Evolutionary conservation across 64 coral and sea anemone genomes (phyloP).

Genomic region (Actinia tenebrosa): DNA sequence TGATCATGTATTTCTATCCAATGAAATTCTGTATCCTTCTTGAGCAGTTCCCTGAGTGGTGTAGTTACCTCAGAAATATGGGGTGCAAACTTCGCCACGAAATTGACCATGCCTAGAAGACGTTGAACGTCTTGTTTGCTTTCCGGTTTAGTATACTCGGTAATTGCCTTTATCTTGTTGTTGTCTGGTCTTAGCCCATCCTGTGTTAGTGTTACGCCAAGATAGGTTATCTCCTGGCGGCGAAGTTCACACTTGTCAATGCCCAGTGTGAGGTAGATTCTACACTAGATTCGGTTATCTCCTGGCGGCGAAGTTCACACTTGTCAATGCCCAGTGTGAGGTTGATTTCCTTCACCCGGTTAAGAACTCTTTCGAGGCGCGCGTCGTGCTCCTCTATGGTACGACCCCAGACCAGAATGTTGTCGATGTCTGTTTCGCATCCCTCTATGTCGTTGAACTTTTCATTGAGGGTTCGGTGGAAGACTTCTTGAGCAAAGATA

Average conservation of each 20-base stretch:
- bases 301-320: background rate
- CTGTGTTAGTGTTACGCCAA: slow-evolving; percentile 33
- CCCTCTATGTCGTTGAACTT: slow-evolving; percentile 24
- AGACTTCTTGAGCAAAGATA: slow-evolving; percentile 48
- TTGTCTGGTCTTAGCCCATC: slow-evolving; percentile 32
- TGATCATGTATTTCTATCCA: slow-evolving; percentile 26
- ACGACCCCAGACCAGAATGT: slow-evolving; percentile 43
- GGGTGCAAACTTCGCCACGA: background rate
- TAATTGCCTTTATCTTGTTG: slow-evolving; percentile 26
- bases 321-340: slow-evolving; percentile 37
- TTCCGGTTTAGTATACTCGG: background rate
- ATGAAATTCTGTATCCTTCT: slow-evolving; percentile 34
- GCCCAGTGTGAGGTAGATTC: slow-evolving; percentile 29
- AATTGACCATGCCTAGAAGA: slow-evolving; percentile 38
- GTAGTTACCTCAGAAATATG: slow-evolving; percentile 3
- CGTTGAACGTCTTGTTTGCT: slow-evolving; percentile 11
- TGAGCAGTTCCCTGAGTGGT: slow-evolving; percentile 37
- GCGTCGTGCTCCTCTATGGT: slow-evolving; percentile 36
- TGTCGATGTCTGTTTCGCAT: slow-evolving; percentile 37
- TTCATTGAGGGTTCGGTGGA: slow-evolving; percentile 27
- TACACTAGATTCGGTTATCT: background rate
- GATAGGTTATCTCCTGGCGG: background rate
- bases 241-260: slow-evolving; percentile 23
- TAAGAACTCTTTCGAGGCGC: background rate
- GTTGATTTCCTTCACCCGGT: background rate